A percentile compares a stretch with the other conserved stretches of the same genome.
Evolutionary conservation across 2,797 vertebrate species (phyloP).

Genomic region (Margarornis squamiger): DNA sequence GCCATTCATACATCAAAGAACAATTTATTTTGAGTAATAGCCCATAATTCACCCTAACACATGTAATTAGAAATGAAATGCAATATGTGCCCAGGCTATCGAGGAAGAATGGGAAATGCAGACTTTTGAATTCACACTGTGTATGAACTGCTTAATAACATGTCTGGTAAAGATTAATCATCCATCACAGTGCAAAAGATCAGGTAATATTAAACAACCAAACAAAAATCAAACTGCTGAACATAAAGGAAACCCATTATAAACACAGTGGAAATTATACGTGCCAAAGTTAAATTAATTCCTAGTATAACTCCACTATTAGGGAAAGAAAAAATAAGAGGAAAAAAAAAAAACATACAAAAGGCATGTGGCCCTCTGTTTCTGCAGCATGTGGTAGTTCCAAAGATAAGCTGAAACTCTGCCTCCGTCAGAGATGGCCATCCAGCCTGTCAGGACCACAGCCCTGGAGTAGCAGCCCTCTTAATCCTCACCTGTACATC

Average conservation of each 20-base stretch:
- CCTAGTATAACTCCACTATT: background rate
- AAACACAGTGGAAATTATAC: background rate
- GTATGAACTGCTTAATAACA: background rate
- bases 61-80: conserved; percentile 23
- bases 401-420: background rate
- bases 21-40: conserved; percentile 30
- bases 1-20: conserved; percentile 28
- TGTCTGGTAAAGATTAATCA: background rate
- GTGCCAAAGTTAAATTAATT: background rate
- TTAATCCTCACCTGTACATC: background rate
- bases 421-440: background rate
- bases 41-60: background rate
- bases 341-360: rapidly evolving
- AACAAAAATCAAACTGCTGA: background rate
- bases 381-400: background rate
- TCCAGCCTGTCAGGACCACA: background rate
- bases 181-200: background rate
- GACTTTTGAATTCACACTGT: background rate
- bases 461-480: background rate
- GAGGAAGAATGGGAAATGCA: background rate
- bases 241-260: background rate
- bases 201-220: conserved; percentile 17
- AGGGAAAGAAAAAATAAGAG: background rate
- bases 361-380: background rate
- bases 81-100: background rate